Conservation (phyloP, 2,797 vertebrate species). For the Podargus strigoides region DNA sequence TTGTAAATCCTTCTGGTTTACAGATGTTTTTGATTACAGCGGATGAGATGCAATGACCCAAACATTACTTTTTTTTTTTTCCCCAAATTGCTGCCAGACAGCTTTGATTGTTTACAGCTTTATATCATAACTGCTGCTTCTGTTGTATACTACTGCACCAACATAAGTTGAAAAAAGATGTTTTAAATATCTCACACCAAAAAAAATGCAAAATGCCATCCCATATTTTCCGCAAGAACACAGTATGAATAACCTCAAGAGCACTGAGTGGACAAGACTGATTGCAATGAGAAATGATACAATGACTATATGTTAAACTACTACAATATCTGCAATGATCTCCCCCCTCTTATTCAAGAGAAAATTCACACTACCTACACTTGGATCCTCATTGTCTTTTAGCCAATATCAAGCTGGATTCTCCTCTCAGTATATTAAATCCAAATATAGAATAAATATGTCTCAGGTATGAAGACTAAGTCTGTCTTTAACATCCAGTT, state of each 20-base stretch:
- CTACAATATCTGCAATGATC: background rate
- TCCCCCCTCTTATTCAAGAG: background rate
- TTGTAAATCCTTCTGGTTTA: background rate
- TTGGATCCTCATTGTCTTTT: background rate
- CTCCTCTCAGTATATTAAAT: background rate
- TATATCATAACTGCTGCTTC: background rate
- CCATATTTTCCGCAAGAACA: background rate
- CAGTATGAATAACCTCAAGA: background rate
- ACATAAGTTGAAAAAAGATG: background rate
- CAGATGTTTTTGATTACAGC: background rate
- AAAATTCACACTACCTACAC: background rate
- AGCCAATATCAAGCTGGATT: background rate
- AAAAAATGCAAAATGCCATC: background rate
- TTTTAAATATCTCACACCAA: background rate
- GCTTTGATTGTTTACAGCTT: background rate
- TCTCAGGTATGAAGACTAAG: background rate
- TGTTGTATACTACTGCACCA: background rate
- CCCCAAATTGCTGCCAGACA: background rate
- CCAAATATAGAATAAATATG: background rate
- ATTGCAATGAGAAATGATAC: background rate
- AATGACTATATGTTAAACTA: background rate
- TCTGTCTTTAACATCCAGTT: background rate
- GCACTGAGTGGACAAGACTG: fast-evolving
- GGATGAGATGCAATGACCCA: background rate
- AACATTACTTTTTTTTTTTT: background rate